Conservation (phyloP, 2,888 invertebrate genomes). For the Chironomus tentans region DNA sequence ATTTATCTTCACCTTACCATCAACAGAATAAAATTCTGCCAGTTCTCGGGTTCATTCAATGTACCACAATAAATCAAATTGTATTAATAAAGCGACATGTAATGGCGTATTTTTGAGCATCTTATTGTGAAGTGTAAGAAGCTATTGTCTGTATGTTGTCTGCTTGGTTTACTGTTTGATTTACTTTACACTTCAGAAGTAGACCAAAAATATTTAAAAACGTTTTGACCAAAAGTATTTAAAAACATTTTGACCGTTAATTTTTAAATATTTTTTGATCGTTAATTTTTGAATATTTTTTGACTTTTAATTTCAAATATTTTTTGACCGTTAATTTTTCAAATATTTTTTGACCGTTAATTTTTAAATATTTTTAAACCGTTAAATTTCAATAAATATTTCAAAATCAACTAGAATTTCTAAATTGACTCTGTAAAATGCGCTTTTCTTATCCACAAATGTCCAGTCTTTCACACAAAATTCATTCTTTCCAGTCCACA, state of each 20-base stretch:
- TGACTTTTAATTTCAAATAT: too few relatives aligned
- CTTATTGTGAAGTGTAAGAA: not conserved
- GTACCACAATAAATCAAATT: slow-evolving; percentile 11
- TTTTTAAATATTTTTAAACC: too few relatives aligned
- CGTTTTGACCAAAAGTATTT: too few relatives aligned
- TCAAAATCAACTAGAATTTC: too few relatives aligned
- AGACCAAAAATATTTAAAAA: too few relatives aligned
- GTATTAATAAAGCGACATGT: slow-evolving; percentile 21
- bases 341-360: too few relatives aligned
- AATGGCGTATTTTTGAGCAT: not conserved
- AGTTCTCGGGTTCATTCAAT: not conserved
- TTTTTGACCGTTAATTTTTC: too few relatives aligned
- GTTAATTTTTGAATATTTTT: too few relatives aligned
- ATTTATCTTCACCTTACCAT: not conserved
- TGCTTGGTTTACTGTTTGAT: not conserved
- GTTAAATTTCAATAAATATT: too few relatives aligned
- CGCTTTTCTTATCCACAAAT: not conserved
- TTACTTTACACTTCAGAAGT: too few relatives aligned
- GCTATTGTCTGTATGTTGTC: not conserved
- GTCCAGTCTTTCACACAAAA: not conserved
- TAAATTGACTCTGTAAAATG: not conserved
- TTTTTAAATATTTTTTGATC: too few relatives aligned
- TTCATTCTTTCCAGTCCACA: not conserved
- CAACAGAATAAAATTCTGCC: not conserved
- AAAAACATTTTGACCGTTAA: too few relatives aligned